These are phyloP conservation scores for Ictidomys tridecemlineatus DNA, from an alignment of 2,113 vertebrate species.

Conservation along the genomic window DNA sequence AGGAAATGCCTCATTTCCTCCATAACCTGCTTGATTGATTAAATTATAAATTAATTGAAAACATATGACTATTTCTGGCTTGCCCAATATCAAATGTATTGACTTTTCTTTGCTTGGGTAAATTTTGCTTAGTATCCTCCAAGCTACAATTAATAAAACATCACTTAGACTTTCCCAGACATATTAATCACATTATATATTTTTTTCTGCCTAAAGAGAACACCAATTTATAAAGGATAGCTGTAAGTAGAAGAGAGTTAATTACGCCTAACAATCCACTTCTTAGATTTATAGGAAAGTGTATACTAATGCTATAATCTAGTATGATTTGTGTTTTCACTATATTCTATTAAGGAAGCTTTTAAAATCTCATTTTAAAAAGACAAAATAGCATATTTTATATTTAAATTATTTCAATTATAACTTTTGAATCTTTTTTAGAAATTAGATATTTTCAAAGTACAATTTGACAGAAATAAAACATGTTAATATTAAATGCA, in stretches of 20 bases:
- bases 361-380: slow-evolving; percentile 1
- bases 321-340: not conserved
- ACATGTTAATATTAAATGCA: not conserved
- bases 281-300: not conserved
- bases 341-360: not conserved
- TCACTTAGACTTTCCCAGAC: slow-evolving; percentile 67
- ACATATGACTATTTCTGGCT: slow-evolving; percentile 40
- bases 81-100: slow-evolving; percentile 26
- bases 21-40: slow-evolving; percentile 53
- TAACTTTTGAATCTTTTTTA: not conserved
- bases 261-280: slow-evolving; percentile 4
- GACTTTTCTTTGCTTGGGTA: slow-evolving; percentile 60
- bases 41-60: slow-evolving; percentile 74
- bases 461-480: not conserved
- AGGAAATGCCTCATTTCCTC: slow-evolving; percentile 54
- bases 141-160: slow-evolving; percentile 66
- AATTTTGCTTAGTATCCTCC: not conserved
- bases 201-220: slow-evolving; percentile 54
- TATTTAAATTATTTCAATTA: slow-evolving; percentile 37
- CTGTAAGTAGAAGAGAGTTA: slow-evolving; percentile 47
- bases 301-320: not conserved
- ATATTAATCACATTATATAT: slow-evolving; percentile 69
- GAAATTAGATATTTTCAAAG: not conserved
- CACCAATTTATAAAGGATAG: slow-evolving; percentile 59
- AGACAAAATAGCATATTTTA: slow-evolving; percentile 28